Evolutionary conservation across 1,140 invertebrate genomes (phyloP).

Genomic region (Alviniconcha marisindica): DNA sequence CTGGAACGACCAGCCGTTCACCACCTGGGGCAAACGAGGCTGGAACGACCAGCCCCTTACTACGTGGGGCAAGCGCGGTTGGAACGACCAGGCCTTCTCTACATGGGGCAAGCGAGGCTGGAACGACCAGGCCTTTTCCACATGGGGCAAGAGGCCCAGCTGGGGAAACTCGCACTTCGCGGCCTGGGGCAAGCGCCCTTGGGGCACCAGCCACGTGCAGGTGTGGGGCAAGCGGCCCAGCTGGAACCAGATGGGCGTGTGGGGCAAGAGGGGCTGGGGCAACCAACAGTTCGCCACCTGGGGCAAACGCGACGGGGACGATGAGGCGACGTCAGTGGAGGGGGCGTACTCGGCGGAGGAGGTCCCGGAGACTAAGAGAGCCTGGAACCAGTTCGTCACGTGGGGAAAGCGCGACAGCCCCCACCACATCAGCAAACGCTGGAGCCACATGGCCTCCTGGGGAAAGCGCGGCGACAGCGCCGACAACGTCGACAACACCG

Average conservation of each 20-base stretch:
- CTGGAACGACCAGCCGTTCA: slow-evolving; percentile 27
- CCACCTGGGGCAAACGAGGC: slow-evolving; percentile 25
- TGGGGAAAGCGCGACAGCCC: slow-evolving; percentile 32
- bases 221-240: slow-evolving; percentile 12
- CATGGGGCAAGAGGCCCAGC: slow-evolving; percentile 27
- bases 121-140: slow-evolving; percentile 19
- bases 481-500: neutral
- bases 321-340: neutral
- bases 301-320: slow-evolving; percentile 18
- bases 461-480: neutral
- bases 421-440: slow-evolving; percentile 23
- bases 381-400: slow-evolving; percentile 35
- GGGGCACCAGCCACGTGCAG: neutral
- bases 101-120: slow-evolving; percentile 28
- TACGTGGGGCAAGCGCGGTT: slow-evolving; percentile 15
- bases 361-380: neutral
- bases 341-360: neutral
- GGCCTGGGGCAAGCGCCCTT: slow-evolving; percentile 28
- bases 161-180: slow-evolving; percentile 19
- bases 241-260: slow-evolving; percentile 33
- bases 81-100: slow-evolving; percentile 15
- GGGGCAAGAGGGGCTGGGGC: slow-evolving; percentile 33
- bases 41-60: neutral
- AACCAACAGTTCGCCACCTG: slow-evolving; percentile 33
- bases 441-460: neutral